Conservation (phyloP, 1,140 invertebrate genomes). For the Eurosta solidaginis region DNA sequence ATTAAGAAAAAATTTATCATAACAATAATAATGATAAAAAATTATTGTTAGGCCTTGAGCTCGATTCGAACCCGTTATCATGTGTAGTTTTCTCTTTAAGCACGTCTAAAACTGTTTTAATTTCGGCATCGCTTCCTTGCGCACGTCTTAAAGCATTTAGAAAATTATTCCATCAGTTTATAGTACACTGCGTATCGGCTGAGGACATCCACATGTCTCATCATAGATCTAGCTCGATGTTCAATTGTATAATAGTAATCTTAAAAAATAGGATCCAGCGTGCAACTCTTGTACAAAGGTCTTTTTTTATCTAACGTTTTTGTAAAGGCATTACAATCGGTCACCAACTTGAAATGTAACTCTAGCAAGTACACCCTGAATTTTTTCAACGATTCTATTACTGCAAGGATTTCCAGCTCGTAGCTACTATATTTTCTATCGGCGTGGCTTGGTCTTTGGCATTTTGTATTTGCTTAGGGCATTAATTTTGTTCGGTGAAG, state of each 20-base stretch:
- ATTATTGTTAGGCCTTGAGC: too few species aligned
- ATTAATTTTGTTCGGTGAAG: slow-evolving; percentile 42
- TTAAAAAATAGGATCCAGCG: too few species aligned
- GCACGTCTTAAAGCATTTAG: too few species aligned
- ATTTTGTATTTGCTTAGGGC: slow-evolving; percentile 44
- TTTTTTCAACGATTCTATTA: slow-evolving; percentile 43
- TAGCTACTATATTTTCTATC: slow-evolving; percentile 53
- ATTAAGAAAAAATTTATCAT: too few species aligned
- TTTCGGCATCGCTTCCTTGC: too few species aligned
- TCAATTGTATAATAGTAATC: slow-evolving; percentile 43
- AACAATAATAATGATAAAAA: too few species aligned
- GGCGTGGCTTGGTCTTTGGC: slow-evolving; percentile 36
- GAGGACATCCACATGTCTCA: slow-evolving; percentile 46
- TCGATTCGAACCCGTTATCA: too few species aligned
- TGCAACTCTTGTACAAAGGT: slow-evolving; percentile 40
- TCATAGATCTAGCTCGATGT: slow-evolving; percentile 41
- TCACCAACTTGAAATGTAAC: too few species aligned
- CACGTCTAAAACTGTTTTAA: too few species aligned
- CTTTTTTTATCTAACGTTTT: slow-evolving; percentile 47
- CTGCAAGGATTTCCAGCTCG: slow-evolving; percentile 54
- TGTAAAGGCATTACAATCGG: slow-evolving; percentile 36
- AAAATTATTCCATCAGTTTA: too few species aligned
- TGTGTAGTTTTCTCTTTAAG: too few species aligned
- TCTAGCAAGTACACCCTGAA: too few species aligned
- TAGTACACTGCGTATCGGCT: slow-evolving; percentile 35